Evolutionary conservation across 2,888 invertebrate genomes (phyloP), one percentile per base, ranked within the genome.

Genomic region (Archips crataeganus): DNA sequence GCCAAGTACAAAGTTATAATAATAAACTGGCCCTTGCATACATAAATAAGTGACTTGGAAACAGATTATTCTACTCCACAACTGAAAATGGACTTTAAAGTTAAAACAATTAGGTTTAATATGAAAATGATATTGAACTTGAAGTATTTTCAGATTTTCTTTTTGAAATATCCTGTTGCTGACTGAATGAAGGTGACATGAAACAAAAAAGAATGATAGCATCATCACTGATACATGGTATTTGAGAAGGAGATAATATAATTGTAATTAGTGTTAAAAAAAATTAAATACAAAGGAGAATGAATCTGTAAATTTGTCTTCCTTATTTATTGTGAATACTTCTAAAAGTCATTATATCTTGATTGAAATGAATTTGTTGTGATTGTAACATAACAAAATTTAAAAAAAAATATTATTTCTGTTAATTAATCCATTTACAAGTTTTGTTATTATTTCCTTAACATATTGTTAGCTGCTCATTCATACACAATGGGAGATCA

Each of bases 1-100:
- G 63, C 68, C 59, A 64, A 73, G 63, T 60, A 64, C 49, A 62
- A 67, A 68, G 62, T 32, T 59, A 34, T 15, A 39, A 42, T 42
- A 42, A 42, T 62, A 32, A 57, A 4, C 60, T 6, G 60, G 60
- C 36, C 36, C 60, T 60, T 60, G 57, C 57, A 60, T 60, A 60
- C n/a, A 36, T 36, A 60, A 36, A 60, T 13, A 60, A 36, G 39
- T 32, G 11, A 32, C 32, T 57, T 23, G 57, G 32, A 57, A 54
- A 54, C 54, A 5, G 42, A 54, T 57, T 57, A 11, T 57, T 9
- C 57, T 32, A 32, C 10, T 57, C 32, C 11, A 57, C 11, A 57
- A 32, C 57, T 32, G 4, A 32, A 8, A 15, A 23, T 15, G 51
- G 51, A 54, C 51, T 54, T 15, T 15, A 54, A 2, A 23, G 3